Conservation (phyloP, 2,797 vertebrate species). For the Leptodactylus fallax region DNA sequence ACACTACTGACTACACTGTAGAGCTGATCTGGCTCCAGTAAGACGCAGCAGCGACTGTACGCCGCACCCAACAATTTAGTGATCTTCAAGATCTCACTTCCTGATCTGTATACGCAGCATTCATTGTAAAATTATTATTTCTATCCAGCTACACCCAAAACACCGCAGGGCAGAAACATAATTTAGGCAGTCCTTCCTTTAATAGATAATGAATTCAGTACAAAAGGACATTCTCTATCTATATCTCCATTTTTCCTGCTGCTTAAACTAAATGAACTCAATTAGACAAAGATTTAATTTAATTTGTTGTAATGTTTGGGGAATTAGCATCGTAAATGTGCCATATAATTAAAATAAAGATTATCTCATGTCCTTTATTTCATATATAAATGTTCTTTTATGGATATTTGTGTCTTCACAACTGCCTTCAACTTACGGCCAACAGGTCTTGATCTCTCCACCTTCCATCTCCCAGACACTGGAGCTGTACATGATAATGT, state of each 20-base stretch:
- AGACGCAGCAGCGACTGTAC: no score
- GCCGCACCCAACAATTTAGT: no score
- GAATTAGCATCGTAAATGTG: background rate
- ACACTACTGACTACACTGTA: no score
- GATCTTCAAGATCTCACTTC: no score
- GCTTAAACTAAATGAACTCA: background rate
- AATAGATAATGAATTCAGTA: background rate
- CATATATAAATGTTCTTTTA: background rate
- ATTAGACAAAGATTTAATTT: background rate
- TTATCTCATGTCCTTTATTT: background rate
- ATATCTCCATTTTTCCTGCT: background rate
- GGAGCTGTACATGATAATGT: background rate
- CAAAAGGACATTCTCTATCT: background rate
- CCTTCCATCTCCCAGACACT: background rate
- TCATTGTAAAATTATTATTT: no score
- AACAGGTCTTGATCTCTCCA: background rate
- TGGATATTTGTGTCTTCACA: conserved; percentile 9
- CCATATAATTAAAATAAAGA: background rate
- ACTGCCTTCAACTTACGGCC: background rate
- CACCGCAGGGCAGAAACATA: background rate
- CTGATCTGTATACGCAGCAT: no score
- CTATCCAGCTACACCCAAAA: background rate
- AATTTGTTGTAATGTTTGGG: background rate
- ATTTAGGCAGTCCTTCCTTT: background rate
- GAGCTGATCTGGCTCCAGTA: no score